A percentile compares a stretch with the other conserved stretches of the same genome.
phyloP scores from a whole-genome alignment of 2,888 invertebrate species.

The Malthinus flaveolus region DNA sequence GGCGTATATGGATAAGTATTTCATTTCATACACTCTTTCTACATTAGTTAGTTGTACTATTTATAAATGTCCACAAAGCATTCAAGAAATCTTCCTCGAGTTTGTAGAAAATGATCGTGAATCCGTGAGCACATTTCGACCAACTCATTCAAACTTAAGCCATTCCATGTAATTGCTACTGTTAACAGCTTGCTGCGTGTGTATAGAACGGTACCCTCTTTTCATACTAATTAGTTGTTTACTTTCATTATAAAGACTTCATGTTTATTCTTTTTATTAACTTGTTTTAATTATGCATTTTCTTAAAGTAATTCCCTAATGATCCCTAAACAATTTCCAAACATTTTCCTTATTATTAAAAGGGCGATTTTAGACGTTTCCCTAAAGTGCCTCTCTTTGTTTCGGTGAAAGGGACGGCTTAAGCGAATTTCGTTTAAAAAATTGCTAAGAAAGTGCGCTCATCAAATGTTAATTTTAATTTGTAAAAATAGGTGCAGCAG shows the following conservation, averaged over 20 bases:
- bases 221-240: constrained; percentile 29
- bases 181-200: constrained; percentile 27
- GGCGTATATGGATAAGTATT: no score
- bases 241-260: constrained; percentile 7
- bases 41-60: neutral
- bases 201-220: constrained; percentile 15
- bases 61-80: constrained; percentile 26
- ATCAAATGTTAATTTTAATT: no score
- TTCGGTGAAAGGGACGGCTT: no score
- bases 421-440: no score
- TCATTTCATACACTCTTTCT: no score
- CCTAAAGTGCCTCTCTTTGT: no score
- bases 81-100: constrained; percentile 17
- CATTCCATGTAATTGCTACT: constrained; percentile 36
- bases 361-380: neutral
- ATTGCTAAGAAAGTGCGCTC: no score
- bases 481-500: no score
- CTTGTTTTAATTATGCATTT: constrained; percentile 16
- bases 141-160: constrained; percentile 37
- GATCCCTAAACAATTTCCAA: constrained; percentile 9
- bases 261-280: constrained; percentile 22
- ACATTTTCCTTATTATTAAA: no score
- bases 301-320: constrained; percentile 16
- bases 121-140: constrained; percentile 27
- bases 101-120: constrained; percentile 14